Base-by-base conservation (phyloP, 2,888 invertebrate species). In the Sceliomorpha sp. region DNA sequence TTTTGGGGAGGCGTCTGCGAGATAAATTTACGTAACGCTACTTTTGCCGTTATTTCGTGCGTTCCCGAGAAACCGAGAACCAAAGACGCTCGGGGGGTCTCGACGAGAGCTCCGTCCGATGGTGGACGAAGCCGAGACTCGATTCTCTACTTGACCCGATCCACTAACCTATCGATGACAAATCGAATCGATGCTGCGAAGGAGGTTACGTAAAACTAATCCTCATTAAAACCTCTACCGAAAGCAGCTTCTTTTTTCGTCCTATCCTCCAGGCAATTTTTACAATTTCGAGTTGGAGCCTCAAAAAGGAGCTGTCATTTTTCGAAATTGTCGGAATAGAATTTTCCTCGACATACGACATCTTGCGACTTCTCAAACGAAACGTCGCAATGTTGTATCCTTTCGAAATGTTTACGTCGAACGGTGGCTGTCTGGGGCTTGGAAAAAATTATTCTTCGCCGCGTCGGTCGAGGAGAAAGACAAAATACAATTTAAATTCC, bases 31-130 rank as follows among this genome's bases (percentile, higher is more conserved):
- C 74, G 78, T 77, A 79, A 79, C 73, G 29, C 76, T n/a, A 20
- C 72, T 76, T 78, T 73, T 70, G 75, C 78, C 75, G 73, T 79
- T 74, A 74, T 68, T 74, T 73, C 69, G 68, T 72, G 63, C 69
- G 12, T 26, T 15, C 14, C 14, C 13, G 24, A 10, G 12, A 32
- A 9, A 32, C 7, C 9, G 29, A n/a, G 2, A 29, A 2, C 2
- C 29, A 29, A 29, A 7, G n/a, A 29, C 8, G 29, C 8, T 9
- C n/a, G 29, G 6, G 2, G 29, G 29, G 29, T 9, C 29, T 29
- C 8, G 29, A 6, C 29, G 29, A 29, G 6, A 9, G 2, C n/a
- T n/a, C n/a, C n/a, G n/a, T n/a, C n/a, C n/a, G n/a, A n/a, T 29
- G n/a, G 8, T 12, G 9, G 42, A 42, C 24, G 12, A 10, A 20